These are phyloP conservation scores for Noctua pronuba DNA, from an alignment of 2,888 invertebrate species.

Conservation along the genomic window DNA sequence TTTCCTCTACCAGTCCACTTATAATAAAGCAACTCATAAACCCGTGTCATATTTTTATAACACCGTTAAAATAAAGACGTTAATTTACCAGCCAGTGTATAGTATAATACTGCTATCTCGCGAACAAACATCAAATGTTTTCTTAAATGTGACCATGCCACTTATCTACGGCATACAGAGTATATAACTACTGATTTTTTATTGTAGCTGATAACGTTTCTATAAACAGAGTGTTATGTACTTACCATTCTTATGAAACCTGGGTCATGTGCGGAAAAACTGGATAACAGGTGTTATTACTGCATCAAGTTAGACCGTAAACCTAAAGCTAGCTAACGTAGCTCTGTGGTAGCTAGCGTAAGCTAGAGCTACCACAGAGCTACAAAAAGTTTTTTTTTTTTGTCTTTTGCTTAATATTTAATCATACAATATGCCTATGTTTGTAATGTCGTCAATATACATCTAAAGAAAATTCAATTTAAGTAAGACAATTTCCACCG, in stretches of 20 bases:
- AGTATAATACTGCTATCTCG: slow-evolving; percentile 58
- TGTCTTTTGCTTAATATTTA: not conserved
- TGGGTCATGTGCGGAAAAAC: slow-evolving; percentile 13
- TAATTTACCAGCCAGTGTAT: slow-evolving; percentile 49
- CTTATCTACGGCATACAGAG: slow-evolving; percentile 74
- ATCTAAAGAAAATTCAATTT: not conserved
- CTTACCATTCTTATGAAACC: slow-evolving; percentile 23
- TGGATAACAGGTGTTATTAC: not conserved
- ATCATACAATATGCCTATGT: not conserved
- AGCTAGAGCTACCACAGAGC: not conserved
- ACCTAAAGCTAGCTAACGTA: too few species aligned
- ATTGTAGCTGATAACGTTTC: slow-evolving; percentile 74
- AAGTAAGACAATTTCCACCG: not conserved
- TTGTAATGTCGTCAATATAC: not conserved
- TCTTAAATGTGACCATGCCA: slow-evolving; percentile 58
- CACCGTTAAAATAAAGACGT: slow-evolving; percentile 43
- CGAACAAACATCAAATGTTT: slow-evolving; percentile 71
- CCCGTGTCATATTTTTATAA: slow-evolving; percentile 48
- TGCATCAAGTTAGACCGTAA: not conserved
- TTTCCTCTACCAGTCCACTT: slow-evolving; percentile 17
- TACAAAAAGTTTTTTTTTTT: not conserved
- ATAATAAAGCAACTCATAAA: slow-evolving; percentile 37
- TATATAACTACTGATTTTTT: slow-evolving; percentile 73
- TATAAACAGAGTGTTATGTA: slow-evolving; percentile 65
- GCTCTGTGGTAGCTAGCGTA: too few species aligned